These are phyloP conservation scores for Hypena proboscidalis DNA, from an alignment of 2,888 invertebrate species.

Conservation along the genomic window DNA sequence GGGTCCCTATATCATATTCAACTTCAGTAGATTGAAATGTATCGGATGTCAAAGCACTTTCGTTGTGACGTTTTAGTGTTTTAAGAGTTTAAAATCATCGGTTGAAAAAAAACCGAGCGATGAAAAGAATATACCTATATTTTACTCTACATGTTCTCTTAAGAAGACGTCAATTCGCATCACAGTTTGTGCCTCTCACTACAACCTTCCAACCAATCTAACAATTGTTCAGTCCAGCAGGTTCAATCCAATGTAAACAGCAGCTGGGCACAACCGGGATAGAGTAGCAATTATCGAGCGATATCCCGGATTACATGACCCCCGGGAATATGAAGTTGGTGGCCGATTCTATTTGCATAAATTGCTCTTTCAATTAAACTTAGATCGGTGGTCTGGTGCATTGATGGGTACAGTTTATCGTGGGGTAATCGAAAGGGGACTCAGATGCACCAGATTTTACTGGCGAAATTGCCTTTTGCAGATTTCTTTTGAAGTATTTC, in stretches of 20 bases:
- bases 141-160: too few relatives aligned
- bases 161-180: too few relatives aligned
- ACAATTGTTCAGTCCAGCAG: background rate
- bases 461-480: too few relatives aligned
- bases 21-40: too few relatives aligned
- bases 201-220: background rate
- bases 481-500: too few relatives aligned
- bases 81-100: too few relatives aligned
- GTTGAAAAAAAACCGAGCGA: too few relatives aligned
- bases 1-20: too few relatives aligned
- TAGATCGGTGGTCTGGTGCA: constrained; percentile 36
- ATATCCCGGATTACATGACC: constrained; percentile 51
- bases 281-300: constrained; percentile 49
- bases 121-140: too few relatives aligned
- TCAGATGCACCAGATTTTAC: background rate
- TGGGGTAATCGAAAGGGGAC: constrained; percentile 6
- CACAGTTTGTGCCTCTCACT: too few relatives aligned
- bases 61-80: too few relatives aligned
- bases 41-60: too few relatives aligned
- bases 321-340: constrained; percentile 34
- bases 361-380: constrained; percentile 53
- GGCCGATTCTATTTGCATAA: constrained; percentile 51
- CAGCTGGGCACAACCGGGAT: constrained; percentile 26
- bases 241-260: constrained; percentile 33
- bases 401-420: constrained; percentile 2